These are phyloP conservation scores for Notoglanidium macrostoma DNA, from an alignment of 2,797 vertebrate species.

Conservation along the genomic window DNA sequence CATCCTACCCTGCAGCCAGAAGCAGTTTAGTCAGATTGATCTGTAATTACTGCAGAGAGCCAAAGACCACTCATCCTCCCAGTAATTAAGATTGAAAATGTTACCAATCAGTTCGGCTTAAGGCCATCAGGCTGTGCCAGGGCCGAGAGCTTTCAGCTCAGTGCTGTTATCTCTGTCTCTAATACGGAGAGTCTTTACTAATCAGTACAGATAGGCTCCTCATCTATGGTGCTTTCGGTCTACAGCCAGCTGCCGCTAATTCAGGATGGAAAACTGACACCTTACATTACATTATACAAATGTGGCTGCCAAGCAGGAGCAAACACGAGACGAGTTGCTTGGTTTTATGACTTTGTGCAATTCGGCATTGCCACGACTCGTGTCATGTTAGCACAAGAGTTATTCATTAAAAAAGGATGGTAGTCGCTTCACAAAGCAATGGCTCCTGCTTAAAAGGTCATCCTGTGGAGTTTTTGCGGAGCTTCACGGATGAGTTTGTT, in stretches of 20 bases:
- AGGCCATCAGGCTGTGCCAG: constrained; percentile 68
- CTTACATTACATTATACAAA: constrained; percentile 79
- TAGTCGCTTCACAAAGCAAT: constrained; percentile 43
- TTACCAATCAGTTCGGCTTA: constrained; percentile 76
- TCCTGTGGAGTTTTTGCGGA: constrained; percentile 37
- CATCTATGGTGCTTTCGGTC: neutral
- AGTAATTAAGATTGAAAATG: constrained; percentile 81
- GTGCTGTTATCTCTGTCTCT: constrained; percentile 62
- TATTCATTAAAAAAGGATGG: constrained; percentile 53
- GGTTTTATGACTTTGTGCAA: constrained; percentile 79
- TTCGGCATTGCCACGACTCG: constrained; percentile 75
- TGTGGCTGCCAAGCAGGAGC: constrained; percentile 72
- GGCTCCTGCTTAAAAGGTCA: constrained; percentile 45
- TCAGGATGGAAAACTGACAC: constrained; percentile 77
- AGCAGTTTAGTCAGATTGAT: constrained; percentile 67
- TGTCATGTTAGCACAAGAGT: constrained; percentile 64
- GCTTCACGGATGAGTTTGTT: constrained; percentile 58
- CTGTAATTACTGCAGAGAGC: constrained; percentile 71
- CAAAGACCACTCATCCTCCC: constrained; percentile 72
- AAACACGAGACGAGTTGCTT: constrained; percentile 77
- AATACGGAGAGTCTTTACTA: constrained; percentile 61
- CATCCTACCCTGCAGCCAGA: constrained; percentile 49
- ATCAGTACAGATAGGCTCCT: constrained; percentile 62
- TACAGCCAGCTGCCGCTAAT: constrained; percentile 84
- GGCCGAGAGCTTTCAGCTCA: constrained; percentile 71